A percentile compares a stretch with the other conserved stretches of the same genome.
phyloP scores from a whole-genome alignment of 2,797 vertebrate genomes.

The Bovichtus diacanthus region DNA sequence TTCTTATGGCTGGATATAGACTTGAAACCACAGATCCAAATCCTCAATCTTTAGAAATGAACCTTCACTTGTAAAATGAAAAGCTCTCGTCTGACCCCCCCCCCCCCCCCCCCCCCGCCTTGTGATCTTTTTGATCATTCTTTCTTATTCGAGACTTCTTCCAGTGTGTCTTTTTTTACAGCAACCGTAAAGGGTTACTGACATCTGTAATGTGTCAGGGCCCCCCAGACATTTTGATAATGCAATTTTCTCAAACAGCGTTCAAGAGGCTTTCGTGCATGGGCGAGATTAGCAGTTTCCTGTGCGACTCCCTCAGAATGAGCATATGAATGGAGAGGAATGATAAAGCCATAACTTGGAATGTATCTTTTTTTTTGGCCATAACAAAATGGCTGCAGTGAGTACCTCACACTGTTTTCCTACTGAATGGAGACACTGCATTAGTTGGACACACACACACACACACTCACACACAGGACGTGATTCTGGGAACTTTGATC shows the following conservation, averaged over 20 bases:
- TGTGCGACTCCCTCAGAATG: conserved; percentile 32
- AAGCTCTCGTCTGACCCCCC: not conserved
- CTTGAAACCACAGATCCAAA: not conserved
- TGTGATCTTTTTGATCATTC: not conserved
- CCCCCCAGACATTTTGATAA: conserved; percentile 27
- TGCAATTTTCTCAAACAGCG: conserved; percentile 28
- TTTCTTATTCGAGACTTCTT: not conserved
- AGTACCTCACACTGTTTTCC: conserved; percentile 34
- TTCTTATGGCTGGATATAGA: not conserved
- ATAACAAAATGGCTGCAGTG: conserved; percentile 52
- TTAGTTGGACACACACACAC: conserved; percentile 40
- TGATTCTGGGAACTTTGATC: conserved; percentile 78
- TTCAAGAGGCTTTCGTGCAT: conserved; percentile 35
- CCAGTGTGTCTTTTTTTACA: not conserved
- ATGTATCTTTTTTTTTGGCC: conserved; percentile 2
- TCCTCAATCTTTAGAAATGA: not conserved
- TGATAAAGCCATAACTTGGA: conserved; percentile 46
- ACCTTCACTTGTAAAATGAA: conserved; percentile 4
- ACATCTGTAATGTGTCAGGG: conserved; percentile 10
- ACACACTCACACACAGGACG: conserved; percentile 55
- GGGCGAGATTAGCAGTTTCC: conserved; percentile 50
- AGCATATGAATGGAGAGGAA: conserved; percentile 23
- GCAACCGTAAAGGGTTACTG: not conserved
- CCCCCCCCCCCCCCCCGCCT: too few species aligned
- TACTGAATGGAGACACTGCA: conserved; percentile 44